A percentile compares a stretch with the other conserved stretches of the same genome.
phyloP scores from a whole-genome alignment of 1,140 invertebrate genomes.

The Drosophila hydei region DNA sequence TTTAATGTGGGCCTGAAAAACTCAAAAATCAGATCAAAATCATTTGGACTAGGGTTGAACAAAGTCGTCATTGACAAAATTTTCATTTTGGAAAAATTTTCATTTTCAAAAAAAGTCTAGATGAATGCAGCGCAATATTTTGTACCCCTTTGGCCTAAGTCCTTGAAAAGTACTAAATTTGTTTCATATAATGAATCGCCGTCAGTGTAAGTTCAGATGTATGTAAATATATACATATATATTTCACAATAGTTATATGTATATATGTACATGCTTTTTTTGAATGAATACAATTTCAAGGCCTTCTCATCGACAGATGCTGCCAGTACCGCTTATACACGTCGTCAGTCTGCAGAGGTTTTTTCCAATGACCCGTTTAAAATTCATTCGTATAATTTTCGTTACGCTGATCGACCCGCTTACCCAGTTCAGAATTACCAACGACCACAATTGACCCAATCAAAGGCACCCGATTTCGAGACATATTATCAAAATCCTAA shows the following conservation, averaged over 20 bases:
- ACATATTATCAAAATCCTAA: conserved; percentile 70
- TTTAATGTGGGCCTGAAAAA: conserved; percentile 50
- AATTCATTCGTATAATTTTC: conserved; percentile 78
- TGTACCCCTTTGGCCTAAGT: conserved; percentile 36
- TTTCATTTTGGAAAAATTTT: conserved; percentile 37
- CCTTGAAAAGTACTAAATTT: conserved; percentile 53
- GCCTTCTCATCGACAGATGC: conserved; percentile 28
- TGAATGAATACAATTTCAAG: conserved; percentile 19
- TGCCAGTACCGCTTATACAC: conserved; percentile 17
- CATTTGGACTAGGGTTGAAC: conserved; percentile 1
- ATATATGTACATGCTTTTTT: neutral
- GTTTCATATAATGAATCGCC: conserved; percentile 49
- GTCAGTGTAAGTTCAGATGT: conserved; percentile 44
- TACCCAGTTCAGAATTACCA: conserved; percentile 51
- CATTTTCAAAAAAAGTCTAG: conserved; percentile 25
- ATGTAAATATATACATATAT: too few relatives aligned
- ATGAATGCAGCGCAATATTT: conserved; percentile 41
- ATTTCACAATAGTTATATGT: too few relatives aligned
- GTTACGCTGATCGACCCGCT: conserved; percentile 67
- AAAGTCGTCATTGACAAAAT: conserved; percentile 44
- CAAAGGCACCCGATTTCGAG: conserved; percentile 41
- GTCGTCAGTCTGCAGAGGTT: conserved; percentile 48
- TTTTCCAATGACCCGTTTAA: conserved; percentile 77
- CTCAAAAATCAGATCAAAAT: neutral
- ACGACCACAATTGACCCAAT: conserved; percentile 13